phyloP scores from a whole-genome alignment of 1,140 invertebrate species.

The Sesamia nonagrioides region DNA sequence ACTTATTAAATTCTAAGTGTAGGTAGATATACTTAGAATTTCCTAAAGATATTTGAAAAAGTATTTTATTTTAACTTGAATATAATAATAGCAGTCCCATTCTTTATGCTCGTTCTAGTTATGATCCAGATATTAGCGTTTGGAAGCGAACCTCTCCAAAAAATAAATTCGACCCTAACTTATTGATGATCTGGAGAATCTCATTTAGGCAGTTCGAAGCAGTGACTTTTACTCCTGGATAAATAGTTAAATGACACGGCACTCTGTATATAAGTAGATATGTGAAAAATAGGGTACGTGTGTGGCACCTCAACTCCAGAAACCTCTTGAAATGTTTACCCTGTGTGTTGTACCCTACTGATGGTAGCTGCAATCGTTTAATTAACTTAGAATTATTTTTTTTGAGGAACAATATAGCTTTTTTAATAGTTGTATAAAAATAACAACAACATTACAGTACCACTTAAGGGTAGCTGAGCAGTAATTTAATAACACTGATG shows the following conservation, averaged over 20 bases:
- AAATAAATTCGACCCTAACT: background rate
- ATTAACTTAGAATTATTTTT: too few species aligned
- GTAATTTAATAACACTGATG: slow-evolving; percentile 27
- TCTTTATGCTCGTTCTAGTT: background rate
- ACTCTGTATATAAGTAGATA: too few species aligned
- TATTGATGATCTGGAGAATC: background rate
- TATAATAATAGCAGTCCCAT: background rate
- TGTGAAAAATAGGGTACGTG: background rate
- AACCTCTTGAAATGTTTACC: background rate
- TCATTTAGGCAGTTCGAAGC: background rate
- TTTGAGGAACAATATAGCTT: too few species aligned
- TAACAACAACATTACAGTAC: slow-evolving; percentile 5
- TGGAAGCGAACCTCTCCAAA: background rate
- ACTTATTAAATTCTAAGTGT: background rate
- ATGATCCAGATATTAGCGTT: background rate
- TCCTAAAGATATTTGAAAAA: background rate
- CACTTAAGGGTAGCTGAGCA: background rate
- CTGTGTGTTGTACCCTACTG: too few species aligned
- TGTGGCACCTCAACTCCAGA: background rate
- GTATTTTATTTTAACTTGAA: background rate
- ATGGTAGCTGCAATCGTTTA: background rate
- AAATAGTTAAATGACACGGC: too few species aligned
- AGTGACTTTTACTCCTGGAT: too few species aligned
- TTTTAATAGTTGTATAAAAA: too few species aligned
- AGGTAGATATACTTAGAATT: background rate